Base-by-base conservation (phyloP, 2,113 vertebrate species). In the Catagonus wagneri region DNA sequence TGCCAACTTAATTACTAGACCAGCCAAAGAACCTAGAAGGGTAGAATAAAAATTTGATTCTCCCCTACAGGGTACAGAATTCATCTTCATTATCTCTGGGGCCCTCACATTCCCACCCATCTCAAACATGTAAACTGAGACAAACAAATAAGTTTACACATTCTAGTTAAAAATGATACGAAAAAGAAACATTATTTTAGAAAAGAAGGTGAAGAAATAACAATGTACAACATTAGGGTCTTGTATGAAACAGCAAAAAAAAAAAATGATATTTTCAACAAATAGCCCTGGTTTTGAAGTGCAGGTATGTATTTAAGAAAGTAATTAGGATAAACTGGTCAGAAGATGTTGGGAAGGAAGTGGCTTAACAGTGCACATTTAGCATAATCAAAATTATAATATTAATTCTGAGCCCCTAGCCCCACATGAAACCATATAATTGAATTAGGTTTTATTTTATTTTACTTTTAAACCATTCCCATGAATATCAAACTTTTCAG, bases 391-490 rank as follows among this genome's bases (percentile, higher is more conserved):
- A 88, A 74, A 52, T 27, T n/a, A 74, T 68, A 34, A 16, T 9
- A 88, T 88, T 61, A 69, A 69, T 87, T 90, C 39, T 93, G 71
- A 94, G 44, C 17, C 52, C 25, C 84, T 54, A 94, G 52, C 14
- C 4, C 14, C 63, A 7, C 36, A 7, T 56, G 25, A 23, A 68
- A 90, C 16, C 25, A 86, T 34, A 71, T 52, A 52, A 66, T 88
- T 85, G 60, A 86, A 85, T 96, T 95, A 50, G n/a, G n/a, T n/a
- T n/a, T n/a, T 63, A 14, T 74, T 92, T 89, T 7, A 63, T 87
- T 65, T 83, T 69, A 91, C 17, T 87, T 90, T 89, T 60, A 90
- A 85, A 75, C 84, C 84, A 69, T 89, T 29, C 19, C 22, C 25
- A 72, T 2, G 39, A 84, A 78, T 52, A 89, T 34, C 20, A 61